A percentile compares a stretch with the other conserved stretches of the same genome.
These are phyloP conservation scores for Rhagologus leucostigma DNA, from an alignment of 2,113 vertebrate species.

Conservation along the genomic window DNA sequence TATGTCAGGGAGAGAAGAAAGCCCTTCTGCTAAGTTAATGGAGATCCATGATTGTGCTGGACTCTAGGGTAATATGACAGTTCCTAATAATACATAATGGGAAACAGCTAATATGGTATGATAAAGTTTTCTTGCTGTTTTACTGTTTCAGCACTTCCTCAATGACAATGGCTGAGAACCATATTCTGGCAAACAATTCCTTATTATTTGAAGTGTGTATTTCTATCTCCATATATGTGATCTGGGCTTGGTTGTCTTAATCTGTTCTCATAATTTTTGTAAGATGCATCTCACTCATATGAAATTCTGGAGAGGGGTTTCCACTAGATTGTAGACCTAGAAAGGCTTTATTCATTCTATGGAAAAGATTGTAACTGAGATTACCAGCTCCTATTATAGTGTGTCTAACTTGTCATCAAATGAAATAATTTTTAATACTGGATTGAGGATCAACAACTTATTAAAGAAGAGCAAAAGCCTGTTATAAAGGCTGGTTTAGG, in stretches of 20 bases:
- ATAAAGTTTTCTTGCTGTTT: conserved; percentile 21
- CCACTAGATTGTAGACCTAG: background rate
- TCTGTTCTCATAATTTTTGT: background rate
- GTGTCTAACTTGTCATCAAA: background rate
- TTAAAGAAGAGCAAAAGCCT: background rate
- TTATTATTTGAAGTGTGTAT: background rate
- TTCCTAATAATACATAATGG: background rate
- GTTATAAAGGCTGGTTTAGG: background rate
- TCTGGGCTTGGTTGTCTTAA: background rate
- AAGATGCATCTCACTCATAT: background rate
- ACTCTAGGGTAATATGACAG: conserved; percentile 9
- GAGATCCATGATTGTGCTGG: conserved; percentile 15
- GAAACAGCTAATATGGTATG: background rate
- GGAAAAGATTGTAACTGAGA: background rate
- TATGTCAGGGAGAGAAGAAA: conserved; percentile 23
- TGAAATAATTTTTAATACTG: background rate
- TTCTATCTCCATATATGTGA: background rate
- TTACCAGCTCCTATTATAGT: background rate
- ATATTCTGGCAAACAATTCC: background rate
- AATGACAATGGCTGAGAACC: background rate
- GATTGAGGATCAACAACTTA: background rate
- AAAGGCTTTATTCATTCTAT: background rate
- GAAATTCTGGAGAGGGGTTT: background rate
- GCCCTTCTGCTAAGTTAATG: conserved; percentile 12
- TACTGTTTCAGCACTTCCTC: background rate